phyloP scores from a whole-genome alignment of 2,888 invertebrate genomes.

The Campopleginae sp. region DNA sequence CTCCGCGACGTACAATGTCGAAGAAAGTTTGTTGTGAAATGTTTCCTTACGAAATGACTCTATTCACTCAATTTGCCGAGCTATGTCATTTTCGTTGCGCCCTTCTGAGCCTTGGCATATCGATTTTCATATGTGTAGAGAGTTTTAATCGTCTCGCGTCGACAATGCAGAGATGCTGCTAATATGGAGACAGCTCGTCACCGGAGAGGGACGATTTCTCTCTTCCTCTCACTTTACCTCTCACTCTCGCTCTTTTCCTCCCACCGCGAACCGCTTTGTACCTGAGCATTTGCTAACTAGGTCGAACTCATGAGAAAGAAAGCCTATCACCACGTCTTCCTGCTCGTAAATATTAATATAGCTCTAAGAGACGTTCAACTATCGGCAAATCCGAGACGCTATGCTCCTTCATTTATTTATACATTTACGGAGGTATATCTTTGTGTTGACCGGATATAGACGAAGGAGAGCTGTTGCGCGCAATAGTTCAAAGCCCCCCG shows the following conservation, averaged over 20 bases:
- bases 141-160: conserved; percentile 62
- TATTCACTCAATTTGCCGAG: not conserved
- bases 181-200: conserved; percentile 13
- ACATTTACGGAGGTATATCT: not conserved
- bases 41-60: not conserved
- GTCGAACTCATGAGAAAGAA: conserved; percentile 65
- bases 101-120: not conserved
- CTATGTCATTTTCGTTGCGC: not conserved
- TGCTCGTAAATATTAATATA: conserved; percentile 2
- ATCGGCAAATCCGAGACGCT: conserved; percentile 42
- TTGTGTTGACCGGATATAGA: conserved; percentile 29
- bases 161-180: conserved; percentile 66
- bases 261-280: conserved; percentile 19
- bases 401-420: not conserved
- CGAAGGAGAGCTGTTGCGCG: conserved; percentile 53
- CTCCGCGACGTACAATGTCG: not conserved
- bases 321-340: conserved; percentile 30
- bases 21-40: conserved; percentile 32
- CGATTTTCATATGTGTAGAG: conserved; percentile 4
- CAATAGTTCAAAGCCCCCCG: conserved; percentile 20
- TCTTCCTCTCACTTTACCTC: not conserved
- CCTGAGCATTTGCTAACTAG: conserved; percentile 46
- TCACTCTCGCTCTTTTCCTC: not conserved
- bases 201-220: conserved; percentile 49
- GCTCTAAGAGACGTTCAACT: conserved; percentile 34